Conservation (phyloP, 1,140 invertebrate genomes). For the Gryllus bimaculatus region DNA sequence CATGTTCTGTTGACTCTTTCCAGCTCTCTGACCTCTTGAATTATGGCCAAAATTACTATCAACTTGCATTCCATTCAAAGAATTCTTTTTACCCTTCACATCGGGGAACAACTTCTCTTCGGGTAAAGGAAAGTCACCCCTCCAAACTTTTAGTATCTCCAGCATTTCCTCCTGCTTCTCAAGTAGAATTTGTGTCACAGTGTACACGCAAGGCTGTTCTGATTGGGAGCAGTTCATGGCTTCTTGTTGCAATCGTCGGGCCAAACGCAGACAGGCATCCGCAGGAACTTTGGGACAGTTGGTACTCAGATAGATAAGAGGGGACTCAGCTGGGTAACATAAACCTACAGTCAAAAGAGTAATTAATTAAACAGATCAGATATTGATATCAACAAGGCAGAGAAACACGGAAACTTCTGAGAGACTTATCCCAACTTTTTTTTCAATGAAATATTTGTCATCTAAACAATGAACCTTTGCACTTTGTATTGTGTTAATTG, state of each 20-base stretch:
- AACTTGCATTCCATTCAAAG: not conserved
- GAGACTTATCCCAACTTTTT: not conserved
- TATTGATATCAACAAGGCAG: not conserved
- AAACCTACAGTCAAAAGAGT: slow-evolving; percentile 30
- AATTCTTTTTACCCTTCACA: not conserved
- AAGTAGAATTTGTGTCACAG: slow-evolving; percentile 55
- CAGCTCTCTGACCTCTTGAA: not conserved
- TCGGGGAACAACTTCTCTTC: not conserved
- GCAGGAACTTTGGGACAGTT: slow-evolving; percentile 44
- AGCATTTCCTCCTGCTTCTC: slow-evolving; percentile 52
- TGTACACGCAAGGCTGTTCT: slow-evolving; percentile 56
- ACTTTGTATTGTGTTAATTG: too few relatives aligned
- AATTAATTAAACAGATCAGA: slow-evolving; percentile 16
- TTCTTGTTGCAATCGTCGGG: slow-evolving; percentile 50
- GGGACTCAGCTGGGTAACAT: slow-evolving; percentile 60
- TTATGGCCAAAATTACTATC: not conserved
- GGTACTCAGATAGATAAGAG: slow-evolving; percentile 55
- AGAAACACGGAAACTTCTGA: not conserved
- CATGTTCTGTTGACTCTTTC: not conserved
- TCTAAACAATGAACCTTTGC: not conserved
- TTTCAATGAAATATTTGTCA: not conserved
- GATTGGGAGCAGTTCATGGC: slow-evolving; percentile 48
- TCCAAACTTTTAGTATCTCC: slow-evolving; percentile 36
- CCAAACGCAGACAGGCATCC: slow-evolving; percentile 50
- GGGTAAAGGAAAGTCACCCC: not conserved